Conservation (phyloP, 2,113 vertebrate genomes). For the Bubo scandiacus region DNA sequence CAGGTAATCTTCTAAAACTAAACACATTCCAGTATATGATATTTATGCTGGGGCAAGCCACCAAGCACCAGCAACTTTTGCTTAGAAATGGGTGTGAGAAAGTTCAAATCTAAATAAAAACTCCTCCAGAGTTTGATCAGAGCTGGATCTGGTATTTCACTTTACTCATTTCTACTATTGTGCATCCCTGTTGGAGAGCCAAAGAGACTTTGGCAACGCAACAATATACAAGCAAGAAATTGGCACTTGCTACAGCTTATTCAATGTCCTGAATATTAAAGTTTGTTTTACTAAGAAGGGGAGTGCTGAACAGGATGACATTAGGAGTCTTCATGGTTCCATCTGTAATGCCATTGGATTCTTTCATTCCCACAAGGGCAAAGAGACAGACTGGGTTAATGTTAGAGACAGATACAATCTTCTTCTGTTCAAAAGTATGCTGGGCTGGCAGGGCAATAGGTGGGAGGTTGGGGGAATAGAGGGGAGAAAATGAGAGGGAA, state of each 20-base stretch:
- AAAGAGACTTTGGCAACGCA: slow-evolving; percentile 46
- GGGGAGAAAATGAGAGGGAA: neutral
- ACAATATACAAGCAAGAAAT: slow-evolving; percentile 21
- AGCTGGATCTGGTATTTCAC: slow-evolving; percentile 50
- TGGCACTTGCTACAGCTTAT: slow-evolving; percentile 4
- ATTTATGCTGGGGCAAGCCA: neutral
- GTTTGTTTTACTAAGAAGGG: slow-evolving; percentile 45
- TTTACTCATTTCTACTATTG: slow-evolving; percentile 57
- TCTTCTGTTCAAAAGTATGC: neutral
- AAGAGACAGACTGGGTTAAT: neutral
- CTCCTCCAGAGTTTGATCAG: slow-evolving; percentile 21
- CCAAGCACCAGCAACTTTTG: neutral
- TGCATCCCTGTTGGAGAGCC: slow-evolving; percentile 48
- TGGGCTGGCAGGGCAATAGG: neutral
- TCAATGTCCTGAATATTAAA: slow-evolving; percentile 29
- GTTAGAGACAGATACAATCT: neutral
- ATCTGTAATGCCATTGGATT: slow-evolving; percentile 18
- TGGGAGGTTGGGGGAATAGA: neutral
- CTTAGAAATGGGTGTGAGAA: slow-evolving; percentile 47
- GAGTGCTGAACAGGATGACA: slow-evolving; percentile 44
- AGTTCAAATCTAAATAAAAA: slow-evolving; percentile 63
- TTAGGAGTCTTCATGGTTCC: neutral
- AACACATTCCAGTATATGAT: slow-evolving; percentile 6
- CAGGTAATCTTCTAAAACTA: slow-evolving; percentile 18
- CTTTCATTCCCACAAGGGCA: slow-evolving; percentile 1